Percentiles rank a stretch among this genome's conserved stretches.
Evolutionary conservation across 2,113 vertebrate species (phyloP).

Genomic region (Phasianus colchicus): DNA sequence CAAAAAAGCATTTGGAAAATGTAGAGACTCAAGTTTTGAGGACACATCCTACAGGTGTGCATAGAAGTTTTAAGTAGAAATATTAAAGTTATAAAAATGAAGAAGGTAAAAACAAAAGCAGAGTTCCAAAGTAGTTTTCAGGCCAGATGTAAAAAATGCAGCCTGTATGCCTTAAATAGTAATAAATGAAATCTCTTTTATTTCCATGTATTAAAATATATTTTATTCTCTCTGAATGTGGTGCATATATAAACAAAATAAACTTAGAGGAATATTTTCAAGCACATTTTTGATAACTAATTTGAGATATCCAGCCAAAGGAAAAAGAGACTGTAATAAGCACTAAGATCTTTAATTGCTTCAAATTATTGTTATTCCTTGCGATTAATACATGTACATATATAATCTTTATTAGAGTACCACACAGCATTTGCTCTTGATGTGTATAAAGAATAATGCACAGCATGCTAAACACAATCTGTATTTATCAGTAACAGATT

Average conservation of each 20-base stretch:
- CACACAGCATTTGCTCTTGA: not conserved
- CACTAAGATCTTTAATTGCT: conserved; percentile 30
- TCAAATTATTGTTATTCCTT: not conserved
- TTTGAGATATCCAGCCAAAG: not conserved
- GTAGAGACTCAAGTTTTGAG: not conserved
- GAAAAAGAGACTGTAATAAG: not conserved
- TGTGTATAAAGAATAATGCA: conserved; percentile 23
- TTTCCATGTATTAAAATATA: not conserved
- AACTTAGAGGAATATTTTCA: not conserved
- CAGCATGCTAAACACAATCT: not conserved
- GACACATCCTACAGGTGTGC: not conserved
- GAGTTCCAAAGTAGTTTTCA: not conserved
- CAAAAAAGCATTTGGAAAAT: conserved; percentile 39
- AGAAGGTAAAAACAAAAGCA: not conserved
- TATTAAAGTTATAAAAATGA: not conserved
- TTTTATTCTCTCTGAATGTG: conserved; percentile 10
- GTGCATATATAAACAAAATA: not conserved
- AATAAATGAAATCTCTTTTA: not conserved
- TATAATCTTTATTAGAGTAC: not conserved
- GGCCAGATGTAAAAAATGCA: not conserved
- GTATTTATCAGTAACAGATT: not conserved
- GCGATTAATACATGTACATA: conserved; percentile 1
- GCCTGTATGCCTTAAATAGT: not conserved
- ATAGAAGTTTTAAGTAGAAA: not conserved
- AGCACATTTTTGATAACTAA: not conserved